Evolutionary conservation across 2,888 invertebrate species (phyloP), one percentile per base, ranked within the genome.

Genomic region (Leptinotarsa juncta): DNA sequence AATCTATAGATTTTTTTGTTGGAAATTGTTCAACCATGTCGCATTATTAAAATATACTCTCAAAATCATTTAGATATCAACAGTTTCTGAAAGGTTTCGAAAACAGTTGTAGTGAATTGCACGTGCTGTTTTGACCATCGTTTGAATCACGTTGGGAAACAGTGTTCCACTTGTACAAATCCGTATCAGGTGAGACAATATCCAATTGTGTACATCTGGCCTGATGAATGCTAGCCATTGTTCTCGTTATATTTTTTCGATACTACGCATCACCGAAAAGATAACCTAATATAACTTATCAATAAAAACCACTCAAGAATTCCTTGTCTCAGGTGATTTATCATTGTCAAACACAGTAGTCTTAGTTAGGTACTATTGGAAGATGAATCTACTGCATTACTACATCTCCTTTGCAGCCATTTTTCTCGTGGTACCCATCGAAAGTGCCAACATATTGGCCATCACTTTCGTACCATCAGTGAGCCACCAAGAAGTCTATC

Each of bases 401-500:
- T 53, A 3, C 2, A 18, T 53, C 18, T 4, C 53, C 18, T 3
- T 53, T 18, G 53, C 3, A 5, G 53, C 42, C 42, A 16, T 51
- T n/a, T 51, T 51, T 15, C 7, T 23, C 2, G 15, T 57, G 14
- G 20, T 57, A 10, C 26, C 26, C 16, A 42, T 26, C 18, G 67
- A 79, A 71, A 72, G 73, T 69, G 87, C 88, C 2, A 83, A 84
- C 77, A 90, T 90, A 71, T 82, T 90, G 65, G 88, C 84, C 0
- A 80, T 89, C 0, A 84, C 88, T 53, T 83, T 88, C 14, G 84
- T 87, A 4, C 87, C 90, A 3, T 88, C 89, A 1, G 86, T 87
- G 67, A 90, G 90, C 79, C 90, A 90, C 76, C 90, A 90, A 82
- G 80, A 87, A 0, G 87, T 88, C 1, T 89, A 85, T 81, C 86